Percentiles rank a stretch among this genome's conserved stretches.
These are phyloP conservation scores for Nebria brevicollis DNA, from an alignment of 2,888 invertebrate genomes.

Conservation along the genomic window DNA sequence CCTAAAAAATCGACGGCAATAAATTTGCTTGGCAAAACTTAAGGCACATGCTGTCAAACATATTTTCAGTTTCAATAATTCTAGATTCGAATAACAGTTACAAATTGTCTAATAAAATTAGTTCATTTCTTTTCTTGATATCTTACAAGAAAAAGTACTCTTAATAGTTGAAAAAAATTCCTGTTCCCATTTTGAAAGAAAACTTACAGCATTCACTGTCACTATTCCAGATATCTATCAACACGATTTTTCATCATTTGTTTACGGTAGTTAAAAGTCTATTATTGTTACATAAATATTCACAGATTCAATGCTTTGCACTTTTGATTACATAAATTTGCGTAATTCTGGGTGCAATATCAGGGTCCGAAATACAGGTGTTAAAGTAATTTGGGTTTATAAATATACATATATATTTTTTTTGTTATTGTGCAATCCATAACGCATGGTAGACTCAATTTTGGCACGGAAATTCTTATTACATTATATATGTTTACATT, in stretches of 20 bases:
- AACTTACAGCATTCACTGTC: not conserved
- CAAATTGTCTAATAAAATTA: not conserved
- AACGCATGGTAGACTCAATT: not conserved
- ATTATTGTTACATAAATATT: not conserved
- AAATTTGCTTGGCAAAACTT: not conserved
- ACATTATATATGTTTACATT: conserved; percentile 22
- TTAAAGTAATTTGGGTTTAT: not conserved
- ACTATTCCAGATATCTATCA: not conserved
- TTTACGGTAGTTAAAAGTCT: conserved; percentile 4
- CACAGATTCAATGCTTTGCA: not conserved
- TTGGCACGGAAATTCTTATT: conserved; percentile 10
- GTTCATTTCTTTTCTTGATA: too few species aligned
- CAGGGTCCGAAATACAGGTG: not conserved
- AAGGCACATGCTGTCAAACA: not conserved
- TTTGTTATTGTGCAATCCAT: conserved; percentile 11
- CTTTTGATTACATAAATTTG: conserved; percentile 8
- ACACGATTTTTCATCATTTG: not conserved
- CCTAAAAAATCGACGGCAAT: too few species aligned
- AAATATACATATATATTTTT: not conserved
- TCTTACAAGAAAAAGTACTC: not conserved
- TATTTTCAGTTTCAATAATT: not conserved
- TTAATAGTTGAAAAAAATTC: not conserved
- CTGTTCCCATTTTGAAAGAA: not conserved
- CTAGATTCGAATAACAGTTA: not conserved
- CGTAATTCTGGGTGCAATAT: not conserved